Evolutionary conservation across 2,888 invertebrate genomes (phyloP).

Genomic region (Cenopis cana): DNA sequence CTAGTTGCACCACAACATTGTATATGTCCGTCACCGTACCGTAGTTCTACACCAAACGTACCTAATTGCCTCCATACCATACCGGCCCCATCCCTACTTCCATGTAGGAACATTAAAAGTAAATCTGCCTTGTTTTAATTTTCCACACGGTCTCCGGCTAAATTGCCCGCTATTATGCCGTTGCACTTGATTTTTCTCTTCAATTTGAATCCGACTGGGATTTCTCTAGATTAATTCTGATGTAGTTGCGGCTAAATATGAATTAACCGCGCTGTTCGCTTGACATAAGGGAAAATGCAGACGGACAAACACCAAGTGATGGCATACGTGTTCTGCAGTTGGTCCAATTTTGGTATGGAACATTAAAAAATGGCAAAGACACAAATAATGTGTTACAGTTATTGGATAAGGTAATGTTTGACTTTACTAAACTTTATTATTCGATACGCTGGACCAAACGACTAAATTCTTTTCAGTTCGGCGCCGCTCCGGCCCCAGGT

Average conservation of each 20-base stretch:
- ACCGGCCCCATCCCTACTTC: constrained; percentile 7
- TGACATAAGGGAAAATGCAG: background rate
- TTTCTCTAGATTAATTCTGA: constrained; percentile 57
- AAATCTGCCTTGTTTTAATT: constrained; percentile 49
- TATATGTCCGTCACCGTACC: background rate
- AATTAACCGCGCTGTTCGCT: constrained; percentile 52
- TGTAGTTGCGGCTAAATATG: constrained; percentile 57
- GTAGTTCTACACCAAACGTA: constrained; percentile 3
- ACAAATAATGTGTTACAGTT: background rate
- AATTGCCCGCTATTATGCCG: constrained; percentile 52
- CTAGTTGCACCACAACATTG: no score
- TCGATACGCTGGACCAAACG: constrained; percentile 51
- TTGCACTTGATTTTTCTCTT: constrained; percentile 58
- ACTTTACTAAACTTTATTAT: constrained; percentile 29
- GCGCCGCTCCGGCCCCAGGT: constrained; percentile 64
- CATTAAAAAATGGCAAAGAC: background rate
- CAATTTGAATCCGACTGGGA: constrained; percentile 63
- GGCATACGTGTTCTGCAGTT: no score
- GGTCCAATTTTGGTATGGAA: no score
- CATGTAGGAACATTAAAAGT: constrained; percentile 29
- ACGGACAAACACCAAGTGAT: no score
- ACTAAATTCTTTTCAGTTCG: constrained; percentile 56
- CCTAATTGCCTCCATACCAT: constrained; percentile 25
- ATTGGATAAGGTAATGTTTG: background rate
- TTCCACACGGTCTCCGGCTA: constrained; percentile 48